These are phyloP conservation scores for Liasis olivaceus DNA, from an alignment of 2,797 vertebrate species.

Conservation along the genomic window DNA sequence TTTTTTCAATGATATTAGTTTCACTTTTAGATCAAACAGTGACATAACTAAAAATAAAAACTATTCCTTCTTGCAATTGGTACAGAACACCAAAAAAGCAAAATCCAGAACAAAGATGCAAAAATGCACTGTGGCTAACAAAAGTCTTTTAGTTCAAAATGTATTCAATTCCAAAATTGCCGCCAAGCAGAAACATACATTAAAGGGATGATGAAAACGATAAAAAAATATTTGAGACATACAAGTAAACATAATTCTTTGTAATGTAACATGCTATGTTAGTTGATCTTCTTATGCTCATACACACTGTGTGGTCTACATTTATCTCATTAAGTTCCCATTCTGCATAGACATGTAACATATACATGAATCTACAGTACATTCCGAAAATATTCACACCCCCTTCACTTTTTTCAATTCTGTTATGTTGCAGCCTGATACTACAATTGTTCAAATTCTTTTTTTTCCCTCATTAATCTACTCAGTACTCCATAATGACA, in stretches of 20 bases:
- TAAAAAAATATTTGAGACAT: background rate
- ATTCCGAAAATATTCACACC: too few relatives aligned
- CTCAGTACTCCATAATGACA: too few relatives aligned
- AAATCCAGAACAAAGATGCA: background rate
- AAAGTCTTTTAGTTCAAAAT: background rate
- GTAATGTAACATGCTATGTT: background rate
- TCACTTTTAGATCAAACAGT: background rate
- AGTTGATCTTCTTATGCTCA: background rate
- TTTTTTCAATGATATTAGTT: background rate
- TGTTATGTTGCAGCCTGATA: too few relatives aligned
- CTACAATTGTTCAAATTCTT: too few relatives aligned
- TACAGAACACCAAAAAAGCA: background rate
- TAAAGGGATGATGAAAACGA: background rate
- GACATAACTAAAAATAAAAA: background rate
- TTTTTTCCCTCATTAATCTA: too few relatives aligned
- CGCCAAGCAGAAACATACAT: background rate
- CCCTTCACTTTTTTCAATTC: too few relatives aligned
- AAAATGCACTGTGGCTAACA: too few relatives aligned
- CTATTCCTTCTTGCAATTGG: background rate
- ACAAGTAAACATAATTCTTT: background rate
- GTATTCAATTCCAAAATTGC: background rate
- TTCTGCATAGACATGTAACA: background rate
- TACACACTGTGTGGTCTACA: background rate
- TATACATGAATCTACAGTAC: background rate
- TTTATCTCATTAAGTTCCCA: background rate